Base-by-base conservation (phyloP, 1,140 invertebrate genomes). In the Chlorops oryzae region DNA sequence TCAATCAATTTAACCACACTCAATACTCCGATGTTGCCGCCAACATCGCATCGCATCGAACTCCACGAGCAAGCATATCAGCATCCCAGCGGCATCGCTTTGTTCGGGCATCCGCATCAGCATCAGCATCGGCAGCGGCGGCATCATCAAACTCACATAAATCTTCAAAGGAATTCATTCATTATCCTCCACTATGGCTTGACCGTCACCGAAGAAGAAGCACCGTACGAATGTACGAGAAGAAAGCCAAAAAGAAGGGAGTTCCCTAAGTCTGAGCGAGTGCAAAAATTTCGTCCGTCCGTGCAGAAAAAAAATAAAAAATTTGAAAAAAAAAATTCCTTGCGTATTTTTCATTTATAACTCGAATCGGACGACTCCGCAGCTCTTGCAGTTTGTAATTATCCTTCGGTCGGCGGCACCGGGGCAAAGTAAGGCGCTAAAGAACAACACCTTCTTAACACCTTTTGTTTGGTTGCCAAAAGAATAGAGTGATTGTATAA, bases 71-170 rank as follows among this genome's bases (percentile, higher is more conserved):
- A 32, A 32, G 28, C 9, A 9, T 32, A 35, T 40, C 28, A 45
- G n/a, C n/a, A n/a, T n/a, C n/a, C n/a, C n/a, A n/a, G n/a, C n/a
- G n/a, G n/a, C n/a, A n/a, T n/a, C n/a, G n/a, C n/a, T n/a, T n/a
- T n/a, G n/a, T n/a, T n/a, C n/a, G n/a, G n/a, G n/a, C n/a, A n/a
- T n/a, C n/a, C n/a, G n/a, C n/a, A n/a, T n/a, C n/a, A n/a, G n/a
- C n/a, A n/a, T n/a, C n/a, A n/a, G n/a, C n/a, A n/a, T n/a, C n/a
- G n/a, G n/a, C n/a, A n/a, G n/a, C n/a, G 22, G 47, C 65, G 65
- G 65, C 65, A 65, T 65, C 65, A 68, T 69, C 65, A 69, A 69
- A 69, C 65, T 68, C 59, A 56, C 61, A 63, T 65, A 68, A 68
- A 68, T 69, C 65, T 69, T 69, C 59, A 63, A 43, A 38, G 21